Percentiles rank a stretch among this genome's conserved stretches.
These are phyloP conservation scores for Zoanthus solanderi DNA, from an alignment of 92 coral and sea anemone species.

Conservation along the genomic window DNA sequence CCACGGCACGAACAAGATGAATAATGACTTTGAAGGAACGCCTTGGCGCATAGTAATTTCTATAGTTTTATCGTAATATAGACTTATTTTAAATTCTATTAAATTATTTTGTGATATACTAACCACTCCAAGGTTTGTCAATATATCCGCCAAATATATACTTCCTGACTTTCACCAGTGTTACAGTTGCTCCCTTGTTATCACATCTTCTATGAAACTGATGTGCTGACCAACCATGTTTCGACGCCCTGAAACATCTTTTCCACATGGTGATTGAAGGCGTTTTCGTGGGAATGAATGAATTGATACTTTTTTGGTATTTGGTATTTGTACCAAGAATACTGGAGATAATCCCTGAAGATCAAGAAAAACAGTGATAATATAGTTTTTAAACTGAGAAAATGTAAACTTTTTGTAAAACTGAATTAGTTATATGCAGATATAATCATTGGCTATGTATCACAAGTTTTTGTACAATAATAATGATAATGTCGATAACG, in stretches of 20 bases:
- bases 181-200: slow-evolving; percentile 5
- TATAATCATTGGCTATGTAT: too few species aligned
- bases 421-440: too few species aligned
- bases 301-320: slow-evolving; percentile 18
- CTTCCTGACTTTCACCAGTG: slow-evolving; percentile 17
- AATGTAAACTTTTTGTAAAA: too few species aligned
- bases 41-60: too few species aligned
- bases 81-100: too few species aligned
- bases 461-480: too few species aligned
- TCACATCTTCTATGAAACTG: slow-evolving; percentile 8
- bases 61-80: too few species aligned
- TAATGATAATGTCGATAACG: too few species aligned
- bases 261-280: neutral
- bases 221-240: slow-evolving; percentile 26
- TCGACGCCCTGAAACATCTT: slow-evolving; percentile 12
- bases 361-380: neutral
- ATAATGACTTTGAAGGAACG: too few species aligned
- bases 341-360: slow-evolving; percentile 22
- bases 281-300: slow-evolving; percentile 19
- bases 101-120: too few species aligned
- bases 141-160: slow-evolving; percentile 44
- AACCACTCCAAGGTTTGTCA: neutral
- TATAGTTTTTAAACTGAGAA: neutral
- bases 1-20: too few species aligned
- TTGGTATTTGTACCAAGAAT: slow-evolving; percentile 12